A percentile compares a stretch with the other conserved stretches of the same genome.
phyloP scores from a whole-genome alignment of 2,888 invertebrate genomes.

The Dendrolimus houi region DNA sequence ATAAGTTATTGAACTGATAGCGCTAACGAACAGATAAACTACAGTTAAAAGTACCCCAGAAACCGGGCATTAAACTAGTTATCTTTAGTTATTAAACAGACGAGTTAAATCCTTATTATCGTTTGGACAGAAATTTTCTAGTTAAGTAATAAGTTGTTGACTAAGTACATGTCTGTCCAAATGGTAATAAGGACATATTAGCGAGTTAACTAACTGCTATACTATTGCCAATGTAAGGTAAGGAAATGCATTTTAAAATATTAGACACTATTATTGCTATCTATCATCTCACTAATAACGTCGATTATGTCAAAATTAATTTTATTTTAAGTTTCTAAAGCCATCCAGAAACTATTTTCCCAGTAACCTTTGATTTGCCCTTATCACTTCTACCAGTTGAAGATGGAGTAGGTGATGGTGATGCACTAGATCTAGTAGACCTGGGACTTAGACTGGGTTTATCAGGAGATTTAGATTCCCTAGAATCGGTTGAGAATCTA shows the following conservation, averaged over 20 bases:
- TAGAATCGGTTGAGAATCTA: constrained; percentile 7
- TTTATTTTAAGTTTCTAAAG: constrained; percentile 55
- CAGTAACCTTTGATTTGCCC: constrained; percentile 84
- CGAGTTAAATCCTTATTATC: no score
- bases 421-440: constrained; percentile 25
- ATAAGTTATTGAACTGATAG: no score
- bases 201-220: no score
- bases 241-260: background rate
- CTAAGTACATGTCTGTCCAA: no score
- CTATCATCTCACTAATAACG: background rate
- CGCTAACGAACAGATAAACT: no score
- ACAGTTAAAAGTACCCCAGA: no score
- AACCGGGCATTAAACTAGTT: no score
- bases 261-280: constrained; percentile 3
- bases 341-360: constrained; percentile 85
- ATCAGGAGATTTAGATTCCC: constrained; percentile 12
- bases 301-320: background rate
- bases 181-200: no score
- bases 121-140: no score
- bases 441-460: constrained; percentile 8
- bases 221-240: background rate
- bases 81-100: no score
- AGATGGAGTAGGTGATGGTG: constrained; percentile 45
- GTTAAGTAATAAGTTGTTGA: no score
- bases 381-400: constrained; percentile 49